These are phyloP conservation scores for Pogoniulus pusillus DNA, from an alignment of 2,797 vertebrate species.

Conservation along the genomic window DNA sequence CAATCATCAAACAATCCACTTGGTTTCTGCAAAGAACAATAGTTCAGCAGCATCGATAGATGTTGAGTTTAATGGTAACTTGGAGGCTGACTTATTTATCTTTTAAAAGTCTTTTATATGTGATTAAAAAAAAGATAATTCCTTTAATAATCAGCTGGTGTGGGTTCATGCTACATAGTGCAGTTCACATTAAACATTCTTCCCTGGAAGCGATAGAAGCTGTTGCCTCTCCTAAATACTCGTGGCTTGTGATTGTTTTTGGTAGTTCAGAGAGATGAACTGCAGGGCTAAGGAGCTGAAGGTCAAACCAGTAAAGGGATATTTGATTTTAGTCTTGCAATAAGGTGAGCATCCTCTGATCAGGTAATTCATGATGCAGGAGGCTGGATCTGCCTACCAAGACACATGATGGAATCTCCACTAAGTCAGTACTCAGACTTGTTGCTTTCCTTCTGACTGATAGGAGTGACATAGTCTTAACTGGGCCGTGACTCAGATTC, in stretches of 20 bases:
- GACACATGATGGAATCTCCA: not conserved
- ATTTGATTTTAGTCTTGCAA: not conserved
- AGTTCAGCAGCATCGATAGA: slow-evolving; percentile 36
- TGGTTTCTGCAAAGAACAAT: not conserved
- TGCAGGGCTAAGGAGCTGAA: not conserved
- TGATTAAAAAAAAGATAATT: not conserved
- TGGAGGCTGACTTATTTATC: slow-evolving; percentile 16
- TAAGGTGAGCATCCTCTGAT: not conserved
- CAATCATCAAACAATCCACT: slow-evolving; percentile 17
- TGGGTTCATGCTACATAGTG: not conserved
- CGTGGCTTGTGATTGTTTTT: not conserved
- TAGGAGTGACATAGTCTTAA: not conserved
- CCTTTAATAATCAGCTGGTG: slow-evolving; percentile 20
- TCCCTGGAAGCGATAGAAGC: not conserved
- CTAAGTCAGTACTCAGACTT: not conserved
- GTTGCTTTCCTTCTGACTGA: not conserved
- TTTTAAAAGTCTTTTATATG: slow-evolving; percentile 20
- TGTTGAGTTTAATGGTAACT: slow-evolving; percentile 51
- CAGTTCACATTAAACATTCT: not conserved
- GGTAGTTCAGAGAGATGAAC: not conserved
- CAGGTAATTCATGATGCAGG: not conserved
- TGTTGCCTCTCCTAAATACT: not conserved
- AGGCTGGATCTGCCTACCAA: not conserved
- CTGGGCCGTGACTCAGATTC: too few species aligned
- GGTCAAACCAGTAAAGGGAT: not conserved